Percentiles rank a stretch among this genome's conserved stretches.
Evolutionary conservation across 2,888 invertebrate genomes (phyloP).

Genomic region (Perizoma flavofasciatum): DNA sequence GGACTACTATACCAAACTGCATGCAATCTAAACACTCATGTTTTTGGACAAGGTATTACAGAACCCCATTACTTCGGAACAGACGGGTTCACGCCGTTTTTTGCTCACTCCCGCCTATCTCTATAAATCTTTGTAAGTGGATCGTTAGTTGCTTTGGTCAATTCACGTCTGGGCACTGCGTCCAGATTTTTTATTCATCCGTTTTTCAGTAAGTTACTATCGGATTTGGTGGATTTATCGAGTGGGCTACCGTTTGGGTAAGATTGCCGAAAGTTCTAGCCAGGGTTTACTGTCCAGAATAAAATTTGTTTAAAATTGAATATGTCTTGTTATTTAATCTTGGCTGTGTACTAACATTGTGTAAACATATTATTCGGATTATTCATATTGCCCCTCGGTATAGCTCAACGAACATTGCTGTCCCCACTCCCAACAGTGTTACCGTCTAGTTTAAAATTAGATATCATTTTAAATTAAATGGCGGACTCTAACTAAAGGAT

Average conservation of each 20-base stretch:
- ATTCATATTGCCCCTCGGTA: not conserved
- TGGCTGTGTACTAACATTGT: no score
- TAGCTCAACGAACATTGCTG: no score
- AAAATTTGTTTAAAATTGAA: slow-evolving; percentile 24
- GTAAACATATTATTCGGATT: no score
- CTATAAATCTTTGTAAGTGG: slow-evolving; percentile 74
- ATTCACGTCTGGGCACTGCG: slow-evolving; percentile 59
- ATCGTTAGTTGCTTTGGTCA: slow-evolving; percentile 72
- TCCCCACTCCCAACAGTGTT: no score
- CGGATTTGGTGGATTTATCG: slow-evolving; percentile 41
- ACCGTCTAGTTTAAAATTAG: no score
- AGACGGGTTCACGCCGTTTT: slow-evolving; percentile 61
- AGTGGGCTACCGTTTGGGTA: slow-evolving; percentile 29
- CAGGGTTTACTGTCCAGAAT: slow-evolving; percentile 20
- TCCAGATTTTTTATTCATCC: slow-evolving; percentile 62
- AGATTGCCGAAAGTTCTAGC: slow-evolving; percentile 24
- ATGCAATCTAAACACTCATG: slow-evolving; percentile 57
- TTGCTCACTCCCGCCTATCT: slow-evolving; percentile 61
- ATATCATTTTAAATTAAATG: no score
- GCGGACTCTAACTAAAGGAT: no score
- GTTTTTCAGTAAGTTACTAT: slow-evolving; percentile 50
- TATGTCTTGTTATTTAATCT: slow-evolving; percentile 1
- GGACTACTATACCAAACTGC: slow-evolving; percentile 50
- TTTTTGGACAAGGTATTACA: slow-evolving; percentile 51
- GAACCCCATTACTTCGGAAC: slow-evolving; percentile 54